Percentiles rank a stretch among this genome's conserved stretches.
Conservation (phyloP, 2,113 vertebrate species). For the Felis chaus region DNA sequence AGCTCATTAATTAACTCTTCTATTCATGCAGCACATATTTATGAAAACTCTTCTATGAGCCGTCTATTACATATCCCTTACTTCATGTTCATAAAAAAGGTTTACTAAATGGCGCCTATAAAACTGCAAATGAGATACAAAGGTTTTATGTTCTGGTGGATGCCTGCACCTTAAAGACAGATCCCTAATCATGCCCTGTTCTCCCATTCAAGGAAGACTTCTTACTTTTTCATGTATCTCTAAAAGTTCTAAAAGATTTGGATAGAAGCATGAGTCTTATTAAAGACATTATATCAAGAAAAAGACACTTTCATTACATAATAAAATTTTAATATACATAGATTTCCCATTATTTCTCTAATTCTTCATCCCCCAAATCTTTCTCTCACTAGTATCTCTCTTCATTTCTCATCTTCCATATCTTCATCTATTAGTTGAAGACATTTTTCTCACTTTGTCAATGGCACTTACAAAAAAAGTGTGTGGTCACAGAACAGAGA, state of each 20-base stretch:
- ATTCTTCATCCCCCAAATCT: neutral
- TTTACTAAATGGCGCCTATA: neutral
- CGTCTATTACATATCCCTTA: neutral
- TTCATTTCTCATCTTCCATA: neutral
- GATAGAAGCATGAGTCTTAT: neutral
- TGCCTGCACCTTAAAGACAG: neutral
- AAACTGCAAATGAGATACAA: neutral
- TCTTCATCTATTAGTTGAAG: neutral
- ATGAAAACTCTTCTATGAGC: neutral
- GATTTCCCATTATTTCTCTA: neutral
- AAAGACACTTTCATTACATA: neutral
- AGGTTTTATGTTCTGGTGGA: neutral
- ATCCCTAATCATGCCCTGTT: neutral
- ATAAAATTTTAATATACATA: neutral
- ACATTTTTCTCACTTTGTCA: neutral
- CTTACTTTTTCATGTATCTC: neutral
- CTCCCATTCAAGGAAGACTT: neutral
- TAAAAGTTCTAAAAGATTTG: neutral
- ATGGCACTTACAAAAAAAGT: neutral
- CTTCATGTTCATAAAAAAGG: neutral
- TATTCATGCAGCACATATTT: neutral
- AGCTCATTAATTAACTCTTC: neutral
- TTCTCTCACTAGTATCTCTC: neutral
- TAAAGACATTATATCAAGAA: neutral
- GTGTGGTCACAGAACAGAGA: neutral